Base-by-base conservation (phyloP, 2,888 invertebrate genomes). In the Neocrepidodera transversa region DNA sequence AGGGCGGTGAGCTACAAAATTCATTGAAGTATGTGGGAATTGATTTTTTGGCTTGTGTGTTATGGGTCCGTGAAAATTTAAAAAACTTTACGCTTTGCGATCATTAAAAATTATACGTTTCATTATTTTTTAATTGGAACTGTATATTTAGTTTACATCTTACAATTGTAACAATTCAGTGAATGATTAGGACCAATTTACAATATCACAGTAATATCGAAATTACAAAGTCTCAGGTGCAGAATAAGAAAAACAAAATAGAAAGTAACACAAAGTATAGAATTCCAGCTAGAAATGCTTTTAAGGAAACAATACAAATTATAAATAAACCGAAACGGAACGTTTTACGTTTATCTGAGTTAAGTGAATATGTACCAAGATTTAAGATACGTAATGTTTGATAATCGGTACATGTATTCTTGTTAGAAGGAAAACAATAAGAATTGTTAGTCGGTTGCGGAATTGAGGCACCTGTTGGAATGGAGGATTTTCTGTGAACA, bases 281-380 rank as follows among this genome's bases (percentile, higher is more conserved):
- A n/a, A n/a, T n/a, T n/a, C n/a, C n/a, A n/a, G n/a, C n/a, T n/a
- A n/a, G n/a, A n/a, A 49, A 56, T 13, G 52, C 52, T 58, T 45
- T 52, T 52, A 45, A 58, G 52, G 40, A 30, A 36, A 47, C 47
- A 23, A 58, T 58, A 52, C 58, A 47, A 52, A 58, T 58, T 58
- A 52, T 49, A 56, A 49, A 28, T 42, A 32, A 49, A 28, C 40
- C 49, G 30, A 18, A 32, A 49, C 26, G 17, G 56, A 43, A 32
- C 43, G 28, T 40, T 30, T 52, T 50, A 50, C 50, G 20, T 50
- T 50, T 52, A 52, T 52, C 30, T 28, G 40, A 52, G 52, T 52
- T 55, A 48, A 55, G 54, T 55, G 54, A 47, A 55, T 55, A 49
- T 35, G 49, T 48, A 55, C 55, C 23, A 13, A 56, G 56, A 56